Conservation (phyloP, 1,140 invertebrate genomes). For the Littorina saxatilis region DNA sequence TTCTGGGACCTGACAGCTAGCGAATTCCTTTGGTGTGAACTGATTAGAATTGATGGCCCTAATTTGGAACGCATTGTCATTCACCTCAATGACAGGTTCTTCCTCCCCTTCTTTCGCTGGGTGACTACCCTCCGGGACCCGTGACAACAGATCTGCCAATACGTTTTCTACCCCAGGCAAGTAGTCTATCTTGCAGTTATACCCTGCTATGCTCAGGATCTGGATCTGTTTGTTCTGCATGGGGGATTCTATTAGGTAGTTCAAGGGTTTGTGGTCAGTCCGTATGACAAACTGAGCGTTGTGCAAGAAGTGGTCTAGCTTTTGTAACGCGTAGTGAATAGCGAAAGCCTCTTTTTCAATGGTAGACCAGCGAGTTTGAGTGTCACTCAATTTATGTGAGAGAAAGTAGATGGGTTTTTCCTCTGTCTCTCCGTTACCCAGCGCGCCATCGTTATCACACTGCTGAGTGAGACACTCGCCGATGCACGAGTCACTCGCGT, state of each 20-base stretch:
- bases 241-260: conserved; percentile 42
- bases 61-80: conserved; percentile 27
- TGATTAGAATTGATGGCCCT: conserved; percentile 39
- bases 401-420: conserved; percentile 52
- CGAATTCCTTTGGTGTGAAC: too few species aligned
- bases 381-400: conserved; percentile 47
- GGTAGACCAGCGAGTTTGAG: conserved; percentile 43
- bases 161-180: conserved; percentile 43
- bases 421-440: not conserved
- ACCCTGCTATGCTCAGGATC: conserved; percentile 42
- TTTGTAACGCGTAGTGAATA: conserved; percentile 57
- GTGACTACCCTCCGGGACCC: not conserved
- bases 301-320: conserved; percentile 57
- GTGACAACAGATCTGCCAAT: conserved; percentile 49
- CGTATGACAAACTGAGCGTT: conserved; percentile 44
- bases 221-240: conserved; percentile 56
- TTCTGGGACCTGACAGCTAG: too few species aligned
- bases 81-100: not conserved
- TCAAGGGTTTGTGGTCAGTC: conserved; percentile 55
- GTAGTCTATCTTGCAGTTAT: conserved; percentile 50
- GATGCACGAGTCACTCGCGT: conserved; percentile 40
- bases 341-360: conserved; percentile 57
- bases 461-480: conserved; percentile 43
- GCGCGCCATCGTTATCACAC: not conserved
- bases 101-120: not conserved